Evolutionary conservation across 2,113 vertebrate species (phyloP).

Genomic region (Stomatorhinus ivindoensis): DNA sequence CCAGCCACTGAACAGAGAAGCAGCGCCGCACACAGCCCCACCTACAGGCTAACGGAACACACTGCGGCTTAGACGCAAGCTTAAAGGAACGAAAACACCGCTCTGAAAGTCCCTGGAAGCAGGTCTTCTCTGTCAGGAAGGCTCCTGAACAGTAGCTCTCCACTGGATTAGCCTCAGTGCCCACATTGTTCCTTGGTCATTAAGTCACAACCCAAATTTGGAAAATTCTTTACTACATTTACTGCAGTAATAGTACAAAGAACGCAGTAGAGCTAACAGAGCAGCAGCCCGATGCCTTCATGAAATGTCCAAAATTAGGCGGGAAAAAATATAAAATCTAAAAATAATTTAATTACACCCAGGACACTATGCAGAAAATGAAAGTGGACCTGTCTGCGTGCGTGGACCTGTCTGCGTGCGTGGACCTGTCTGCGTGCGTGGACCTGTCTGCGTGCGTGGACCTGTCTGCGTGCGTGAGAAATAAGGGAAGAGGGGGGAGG

Average conservation of each 20-base stretch:
- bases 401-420: too few relatives aligned
- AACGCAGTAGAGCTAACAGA: background rate
- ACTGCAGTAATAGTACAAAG: background rate
- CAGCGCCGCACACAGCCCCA: background rate
- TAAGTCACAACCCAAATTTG: background rate
- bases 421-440: background rate
- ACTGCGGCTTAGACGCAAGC: background rate
- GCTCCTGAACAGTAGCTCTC: background rate
- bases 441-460: background rate
- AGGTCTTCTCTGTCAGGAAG: background rate
- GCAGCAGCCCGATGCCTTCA: background rate
- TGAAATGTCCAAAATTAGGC: background rate
- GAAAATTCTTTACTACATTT: background rate
- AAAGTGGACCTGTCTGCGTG: background rate
- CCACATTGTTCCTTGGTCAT: background rate
- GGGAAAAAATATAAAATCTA: background rate
- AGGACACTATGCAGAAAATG: background rate
- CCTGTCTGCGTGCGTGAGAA: conserved; percentile 5
- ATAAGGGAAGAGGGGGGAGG: conserved; percentile 11
- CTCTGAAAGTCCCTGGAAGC: background rate
- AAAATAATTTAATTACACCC: background rate
- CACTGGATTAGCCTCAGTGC: background rate
- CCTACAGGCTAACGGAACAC: background rate
- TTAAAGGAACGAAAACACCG: background rate
- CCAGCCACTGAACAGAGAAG: background rate